phyloP scores from a whole-genome alignment of 2,113 vertebrate species.

The Phalacrocorax brasilianus region DNA sequence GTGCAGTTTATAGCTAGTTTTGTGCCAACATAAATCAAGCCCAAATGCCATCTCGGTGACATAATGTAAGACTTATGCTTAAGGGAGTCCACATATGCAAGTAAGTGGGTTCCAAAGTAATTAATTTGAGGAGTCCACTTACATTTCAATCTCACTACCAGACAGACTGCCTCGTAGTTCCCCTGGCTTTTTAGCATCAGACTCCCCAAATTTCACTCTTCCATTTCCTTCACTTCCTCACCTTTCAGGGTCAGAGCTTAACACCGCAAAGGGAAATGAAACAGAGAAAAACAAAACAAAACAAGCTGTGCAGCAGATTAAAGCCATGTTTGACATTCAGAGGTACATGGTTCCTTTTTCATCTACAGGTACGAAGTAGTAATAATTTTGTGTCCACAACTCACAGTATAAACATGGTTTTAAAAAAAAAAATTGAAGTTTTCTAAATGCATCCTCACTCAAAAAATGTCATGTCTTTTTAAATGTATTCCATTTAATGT shows the following conservation, averaged over 20 bases:
- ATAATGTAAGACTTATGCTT: conserved; percentile 38
- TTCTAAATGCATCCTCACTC: neutral
- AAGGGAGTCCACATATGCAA: conserved; percentile 37
- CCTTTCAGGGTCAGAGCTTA: conserved; percentile 57
- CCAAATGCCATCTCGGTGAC: conserved; percentile 65
- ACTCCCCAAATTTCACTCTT: conserved; percentile 42
- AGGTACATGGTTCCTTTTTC: neutral
- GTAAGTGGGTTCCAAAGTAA: conserved; percentile 41
- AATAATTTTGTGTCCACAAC: neutral
- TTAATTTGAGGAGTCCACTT: conserved; percentile 50
- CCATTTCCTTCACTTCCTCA: conserved; percentile 59
- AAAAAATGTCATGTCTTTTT: neutral
- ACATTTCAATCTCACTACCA: conserved; percentile 39
- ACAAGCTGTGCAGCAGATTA: conserved; percentile 36
- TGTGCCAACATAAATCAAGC: conserved; percentile 68
- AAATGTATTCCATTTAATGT: neutral
- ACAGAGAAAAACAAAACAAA: conserved; percentile 51
- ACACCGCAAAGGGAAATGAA: conserved; percentile 54
- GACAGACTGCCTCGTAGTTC: neutral
- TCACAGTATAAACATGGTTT: neutral
- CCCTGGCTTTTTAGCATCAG: neutral
- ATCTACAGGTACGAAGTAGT: neutral
- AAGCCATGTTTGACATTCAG: conserved; percentile 19
- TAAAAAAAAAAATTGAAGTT: neutral
- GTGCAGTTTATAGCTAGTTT: conserved; percentile 52